These are phyloP conservation scores for Nycticebus coucang DNA, from an alignment of 2,113 vertebrate genomes.

Conservation along the genomic window DNA sequence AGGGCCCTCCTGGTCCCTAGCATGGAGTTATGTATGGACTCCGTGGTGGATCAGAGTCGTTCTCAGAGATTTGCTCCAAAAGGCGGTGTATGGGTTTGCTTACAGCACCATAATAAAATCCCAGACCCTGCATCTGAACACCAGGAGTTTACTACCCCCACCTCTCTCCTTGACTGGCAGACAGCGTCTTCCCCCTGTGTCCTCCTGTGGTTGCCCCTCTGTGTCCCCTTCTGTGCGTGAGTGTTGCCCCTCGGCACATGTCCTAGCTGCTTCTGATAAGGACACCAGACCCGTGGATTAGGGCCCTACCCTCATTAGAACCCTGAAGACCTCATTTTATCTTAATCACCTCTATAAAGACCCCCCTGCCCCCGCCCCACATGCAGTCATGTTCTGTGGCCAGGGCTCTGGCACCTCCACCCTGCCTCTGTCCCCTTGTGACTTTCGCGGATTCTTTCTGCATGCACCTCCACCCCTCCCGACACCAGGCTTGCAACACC, in stretches of 20 bases:
- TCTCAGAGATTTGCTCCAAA: background rate
- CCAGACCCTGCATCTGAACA: background rate
- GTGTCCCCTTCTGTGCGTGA: too few relatives aligned
- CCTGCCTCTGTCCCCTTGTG: accelerated
- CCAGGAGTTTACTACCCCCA: accelerated
- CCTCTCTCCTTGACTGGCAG: background rate
- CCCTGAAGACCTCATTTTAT: background rate
- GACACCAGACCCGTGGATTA: accelerated
- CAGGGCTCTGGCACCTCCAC: background rate
- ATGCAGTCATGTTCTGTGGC: too few relatives aligned
- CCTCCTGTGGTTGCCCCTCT: background rate
- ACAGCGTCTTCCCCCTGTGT: background rate
- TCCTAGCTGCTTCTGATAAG: background rate
- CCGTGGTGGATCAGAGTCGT: accelerated
- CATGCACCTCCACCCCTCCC: too few relatives aligned
- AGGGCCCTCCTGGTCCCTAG: background rate
- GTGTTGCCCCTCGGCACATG: too few relatives aligned
- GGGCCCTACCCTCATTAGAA: background rate
- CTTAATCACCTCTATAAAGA: background rate
- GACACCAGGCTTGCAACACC: too few relatives aligned
- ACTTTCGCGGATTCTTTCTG: too few relatives aligned
- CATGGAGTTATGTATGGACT: accelerated
- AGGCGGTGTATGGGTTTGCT: accelerated
- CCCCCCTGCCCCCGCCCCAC: background rate
- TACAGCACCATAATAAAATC: accelerated